Evolutionary conservation across 2,797 vertebrate genomes (phyloP), one percentile per base, ranked within the genome.

Genomic region (Orientallactaga sibirica): DNA sequence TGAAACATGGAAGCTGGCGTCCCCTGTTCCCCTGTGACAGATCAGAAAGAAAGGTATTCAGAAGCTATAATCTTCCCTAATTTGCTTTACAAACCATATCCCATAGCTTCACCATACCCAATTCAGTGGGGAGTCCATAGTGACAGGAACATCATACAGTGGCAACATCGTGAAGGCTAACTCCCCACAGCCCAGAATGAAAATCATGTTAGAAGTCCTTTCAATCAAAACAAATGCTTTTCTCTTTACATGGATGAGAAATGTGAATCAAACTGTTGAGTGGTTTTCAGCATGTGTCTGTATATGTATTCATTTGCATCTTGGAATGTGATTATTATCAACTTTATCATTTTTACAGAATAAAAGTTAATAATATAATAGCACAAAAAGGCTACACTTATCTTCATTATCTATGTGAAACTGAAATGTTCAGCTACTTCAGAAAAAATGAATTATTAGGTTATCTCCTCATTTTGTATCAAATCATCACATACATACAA

Each of bases 391-490:
- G 71, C 41, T n/a, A 1, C 43, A 86, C 9, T 15, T 87, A 29
- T 81, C 84, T 20, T 76, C 58, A 61, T 73, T 37, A 84, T 88
- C 33, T 24, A 0, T 64, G 61, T 55, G 25, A 88, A 85, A 88
- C 14, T 24, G 67, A 95, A 92, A 79, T 92, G 78, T 14, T 75
- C 33, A 71, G 58, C 68, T 92, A 19, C 74, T 86, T 74, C 19
- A 68, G n/a, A 87, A 71, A 66, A 93, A 15, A 70, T 18, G 52
- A 11, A 8, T 70, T 90, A 64, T 67, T 71, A 58, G 29, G 43
- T 91, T 95, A 62, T 25, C 48, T 88, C 27, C 33, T 77, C 15
- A 16, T 86, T 96, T 78, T 85, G 25, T 71, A 37, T 83, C 79
- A 68, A 62, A 82, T 79, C 75, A 64, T 52, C 37, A 62, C 78